Percentiles rank a stretch among this genome's conserved stretches.
phyloP scores from a whole-genome alignment of 2,888 invertebrate genomes.

The Imbricaverruca yamaguchii region DNA sequence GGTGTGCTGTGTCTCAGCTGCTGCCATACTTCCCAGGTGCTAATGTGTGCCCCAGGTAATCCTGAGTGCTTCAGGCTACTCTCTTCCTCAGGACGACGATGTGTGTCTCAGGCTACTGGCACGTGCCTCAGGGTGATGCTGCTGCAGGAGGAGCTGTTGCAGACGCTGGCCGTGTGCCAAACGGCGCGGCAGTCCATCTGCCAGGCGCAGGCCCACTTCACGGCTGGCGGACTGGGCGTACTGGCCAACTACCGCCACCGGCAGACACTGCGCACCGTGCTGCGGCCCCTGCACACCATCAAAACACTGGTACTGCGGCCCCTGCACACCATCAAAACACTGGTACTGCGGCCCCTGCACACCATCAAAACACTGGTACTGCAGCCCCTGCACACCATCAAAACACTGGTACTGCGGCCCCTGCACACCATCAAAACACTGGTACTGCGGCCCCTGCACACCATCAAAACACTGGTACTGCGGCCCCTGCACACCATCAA shows the following conservation, averaged over 20 bases:
- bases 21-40: too few species aligned
- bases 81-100: too few species aligned
- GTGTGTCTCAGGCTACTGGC: too few species aligned
- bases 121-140: slow-evolving; percentile 52
- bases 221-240: slow-evolving; percentile 76
- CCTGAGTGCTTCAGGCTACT: too few species aligned
- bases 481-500: too few species aligned
- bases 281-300: slow-evolving; percentile 69
- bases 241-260: slow-evolving; percentile 84
- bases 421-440: too few species aligned
- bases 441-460: background rate
- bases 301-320: slow-evolving; percentile 59
- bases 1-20: background rate
- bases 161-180: slow-evolving; percentile 62
- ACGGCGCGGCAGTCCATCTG: slow-evolving; percentile 63
- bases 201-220: slow-evolving; percentile 70
- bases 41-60: too few species aligned
- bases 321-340: slow-evolving; percentile 31
- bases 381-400: background rate
- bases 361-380: background rate
- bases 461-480: too few species aligned
- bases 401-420: background rate
- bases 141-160: slow-evolving; percentile 60
- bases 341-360: background rate
- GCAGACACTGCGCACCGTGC: slow-evolving; percentile 68